Evolutionary conservation across 2,113 vertebrate species (phyloP).

Genomic region (Pontoporia blainvillei): DNA sequence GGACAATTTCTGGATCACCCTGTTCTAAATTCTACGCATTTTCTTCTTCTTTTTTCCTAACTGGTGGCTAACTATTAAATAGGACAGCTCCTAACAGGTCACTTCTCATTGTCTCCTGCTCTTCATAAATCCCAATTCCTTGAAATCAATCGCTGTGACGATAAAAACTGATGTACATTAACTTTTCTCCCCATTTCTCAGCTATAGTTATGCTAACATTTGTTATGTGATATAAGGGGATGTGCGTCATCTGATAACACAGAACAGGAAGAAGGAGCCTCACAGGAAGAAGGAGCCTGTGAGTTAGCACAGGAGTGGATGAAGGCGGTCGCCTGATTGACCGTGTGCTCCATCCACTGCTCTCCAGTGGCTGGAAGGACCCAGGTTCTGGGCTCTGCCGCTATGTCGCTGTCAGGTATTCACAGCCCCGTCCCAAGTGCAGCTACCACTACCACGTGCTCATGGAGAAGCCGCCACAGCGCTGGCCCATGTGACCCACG

Average conservation of each 20-base stretch:
- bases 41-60: neutral
- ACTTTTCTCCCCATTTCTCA: slow-evolving; percentile 61
- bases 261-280: slow-evolving; percentile 66
- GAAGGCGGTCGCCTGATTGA: slow-evolving; percentile 53
- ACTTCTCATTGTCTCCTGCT: neutral
- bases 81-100: neutral
- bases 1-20: neutral
- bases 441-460: neutral
- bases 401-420: neutral
- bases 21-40: neutral
- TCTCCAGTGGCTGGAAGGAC: neutral
- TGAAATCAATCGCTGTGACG: slow-evolving; percentile 67
- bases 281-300: slow-evolving; percentile 71
- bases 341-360: neutral
- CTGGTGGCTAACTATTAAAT: neutral
- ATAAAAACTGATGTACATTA: slow-evolving; percentile 54
- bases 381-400: neutral
- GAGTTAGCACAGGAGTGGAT: slow-evolving; percentile 55
- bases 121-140: slow-evolving; percentile 7
- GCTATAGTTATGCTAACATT: slow-evolving; percentile 55
- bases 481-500: neutral
- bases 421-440: neutral
- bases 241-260: slow-evolving; percentile 52
- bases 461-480: neutral
- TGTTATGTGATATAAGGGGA: slow-evolving; percentile 57